Percentiles rank a stretch among this genome's conserved stretches.
These are phyloP conservation scores for Dynastes tityus DNA, from an alignment of 2,888 invertebrate species.

Conservation along the genomic window DNA sequence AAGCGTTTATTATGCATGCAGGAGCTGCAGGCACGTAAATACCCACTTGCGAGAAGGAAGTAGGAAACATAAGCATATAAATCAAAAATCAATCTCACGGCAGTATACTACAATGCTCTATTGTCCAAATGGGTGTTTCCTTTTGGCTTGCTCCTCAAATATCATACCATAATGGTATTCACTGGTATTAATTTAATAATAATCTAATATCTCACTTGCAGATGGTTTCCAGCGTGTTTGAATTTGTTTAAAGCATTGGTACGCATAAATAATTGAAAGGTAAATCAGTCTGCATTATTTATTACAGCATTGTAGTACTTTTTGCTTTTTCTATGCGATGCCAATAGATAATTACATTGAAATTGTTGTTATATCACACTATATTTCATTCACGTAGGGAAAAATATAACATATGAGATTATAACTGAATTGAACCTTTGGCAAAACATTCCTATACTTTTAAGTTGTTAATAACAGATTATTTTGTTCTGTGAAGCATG, in stretches of 20 bases:
- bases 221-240: background rate
- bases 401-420: no score
- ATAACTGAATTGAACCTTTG: no score
- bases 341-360: background rate
- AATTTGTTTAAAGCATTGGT: background rate
- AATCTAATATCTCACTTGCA: no score
- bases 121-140: conserved; percentile 6
- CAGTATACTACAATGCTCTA: background rate
- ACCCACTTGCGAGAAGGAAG: background rate
- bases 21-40: conserved; percentile 1
- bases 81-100: background rate
- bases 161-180: background rate
- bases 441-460: no score
- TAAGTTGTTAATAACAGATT: no score
- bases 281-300: background rate
- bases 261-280: background rate
- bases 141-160: background rate
- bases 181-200: conserved; percentile 1
- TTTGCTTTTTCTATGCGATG: background rate
- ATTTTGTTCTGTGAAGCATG: no score
- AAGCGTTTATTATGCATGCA: conserved; percentile 11
- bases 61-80: background rate
- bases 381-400: background rate
- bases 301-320: background rate
- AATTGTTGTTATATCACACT: background rate